A percentile compares a stretch with the other conserved stretches of the same genome.
Evolutionary conservation across 2,888 invertebrate genomes (phyloP).

Genomic region (Latheticus oryzae): DNA sequence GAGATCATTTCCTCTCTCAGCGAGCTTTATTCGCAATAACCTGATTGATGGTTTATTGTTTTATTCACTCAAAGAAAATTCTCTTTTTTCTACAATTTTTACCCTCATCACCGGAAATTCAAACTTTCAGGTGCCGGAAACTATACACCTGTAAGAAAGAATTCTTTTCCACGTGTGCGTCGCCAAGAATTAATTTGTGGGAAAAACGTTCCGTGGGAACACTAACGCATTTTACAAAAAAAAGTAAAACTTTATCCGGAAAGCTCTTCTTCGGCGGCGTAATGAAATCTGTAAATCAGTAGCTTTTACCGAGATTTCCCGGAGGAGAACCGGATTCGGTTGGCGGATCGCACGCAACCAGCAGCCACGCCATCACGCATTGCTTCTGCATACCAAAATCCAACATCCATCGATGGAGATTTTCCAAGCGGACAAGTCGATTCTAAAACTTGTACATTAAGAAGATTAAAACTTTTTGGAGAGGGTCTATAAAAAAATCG

Average conservation of each 20-base stretch:
- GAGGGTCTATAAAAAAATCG: too few relatives aligned
- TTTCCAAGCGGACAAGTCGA: conserved; percentile 12
- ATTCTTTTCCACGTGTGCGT: conserved; percentile 14
- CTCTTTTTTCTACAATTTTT: neutral
- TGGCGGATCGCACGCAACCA: conserved; percentile 38
- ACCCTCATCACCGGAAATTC: neutral
- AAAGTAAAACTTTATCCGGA: conserved; percentile 15
- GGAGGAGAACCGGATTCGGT: conserved; percentile 39
- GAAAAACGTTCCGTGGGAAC: conserved; percentile 30
- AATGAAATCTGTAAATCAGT: conserved; percentile 46
- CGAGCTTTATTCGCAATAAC: conserved; percentile 34
- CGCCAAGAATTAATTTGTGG: conserved; percentile 21
- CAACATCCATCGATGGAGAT: too few relatives aligned
- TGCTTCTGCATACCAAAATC: conserved; percentile 21
- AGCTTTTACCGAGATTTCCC: conserved; percentile 46
- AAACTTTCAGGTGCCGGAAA: conserved; percentile 7
- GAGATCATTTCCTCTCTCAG: conserved; percentile 60
- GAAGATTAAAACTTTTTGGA: conserved; percentile 47
- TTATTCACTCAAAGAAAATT: too few relatives aligned
- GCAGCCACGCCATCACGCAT: conserved; percentile 41
- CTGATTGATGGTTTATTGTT: conserved; percentile 32
- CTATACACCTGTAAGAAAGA: conserved; percentile 24
- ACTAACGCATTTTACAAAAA: conserved; percentile 7
- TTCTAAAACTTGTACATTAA: conserved; percentile 44
- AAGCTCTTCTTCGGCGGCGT: conserved; percentile 34